A percentile compares a stretch with the other conserved stretches of the same genome.
These are phyloP conservation scores for Varanus komodoensis DNA, from an alignment of 2,113 vertebrate species.

Conservation along the genomic window DNA sequence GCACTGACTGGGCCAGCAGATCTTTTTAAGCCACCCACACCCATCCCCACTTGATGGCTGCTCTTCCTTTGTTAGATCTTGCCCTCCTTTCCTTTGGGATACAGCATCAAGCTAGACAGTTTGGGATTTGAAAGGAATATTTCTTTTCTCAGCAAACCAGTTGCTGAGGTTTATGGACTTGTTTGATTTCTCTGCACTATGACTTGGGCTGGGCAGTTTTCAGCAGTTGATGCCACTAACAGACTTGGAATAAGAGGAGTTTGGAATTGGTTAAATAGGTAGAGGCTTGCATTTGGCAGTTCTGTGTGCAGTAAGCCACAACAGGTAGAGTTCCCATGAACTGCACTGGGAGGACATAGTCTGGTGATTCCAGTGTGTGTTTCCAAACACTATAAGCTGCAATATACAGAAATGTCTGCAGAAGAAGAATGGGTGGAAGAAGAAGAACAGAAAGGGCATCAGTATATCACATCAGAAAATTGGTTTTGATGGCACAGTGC, in stretches of 20 bases:
- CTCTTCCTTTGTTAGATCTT: not conserved
- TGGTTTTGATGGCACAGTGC: not conserved
- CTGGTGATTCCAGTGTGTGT: not conserved
- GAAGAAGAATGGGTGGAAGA: not conserved
- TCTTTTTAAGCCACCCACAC: not conserved
- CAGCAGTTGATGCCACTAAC: not conserved
- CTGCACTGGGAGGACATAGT: not conserved
- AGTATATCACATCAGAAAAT: not conserved
- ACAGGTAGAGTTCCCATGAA: no score
- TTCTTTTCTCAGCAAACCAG: not conserved
- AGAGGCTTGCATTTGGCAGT: not conserved
- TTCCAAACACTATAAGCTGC: not conserved
- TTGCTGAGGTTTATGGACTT: not conserved
- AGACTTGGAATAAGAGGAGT: not conserved
- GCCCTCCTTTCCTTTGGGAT: not conserved
- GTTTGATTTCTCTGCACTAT: not conserved
- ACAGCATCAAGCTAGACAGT: not conserved
- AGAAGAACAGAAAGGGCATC: not conserved
- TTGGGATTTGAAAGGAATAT: not conserved
- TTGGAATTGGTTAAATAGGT: not conserved
- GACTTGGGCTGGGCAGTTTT: not conserved
- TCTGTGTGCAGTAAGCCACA: no score
- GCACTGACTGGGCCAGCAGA: not conserved
- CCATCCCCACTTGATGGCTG: not conserved
- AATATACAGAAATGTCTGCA: not conserved